phyloP scores from a whole-genome alignment of 2,113 vertebrate species.

The Cyrtonyx montezumae region DNA sequence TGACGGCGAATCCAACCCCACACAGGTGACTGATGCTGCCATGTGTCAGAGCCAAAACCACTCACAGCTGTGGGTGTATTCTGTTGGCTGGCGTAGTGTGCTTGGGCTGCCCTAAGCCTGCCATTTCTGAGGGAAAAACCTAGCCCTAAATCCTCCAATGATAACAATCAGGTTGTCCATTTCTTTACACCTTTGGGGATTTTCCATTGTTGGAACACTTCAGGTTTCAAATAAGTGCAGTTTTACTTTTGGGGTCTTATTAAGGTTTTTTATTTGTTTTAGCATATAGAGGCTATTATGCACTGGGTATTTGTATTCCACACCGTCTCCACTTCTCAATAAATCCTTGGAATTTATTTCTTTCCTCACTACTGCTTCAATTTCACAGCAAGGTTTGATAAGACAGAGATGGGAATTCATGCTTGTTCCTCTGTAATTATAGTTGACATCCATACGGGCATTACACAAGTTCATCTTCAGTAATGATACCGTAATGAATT shows the following conservation, averaged over 20 bases:
- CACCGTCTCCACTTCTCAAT: neutral
- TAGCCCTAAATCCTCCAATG: neutral
- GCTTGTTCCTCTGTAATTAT: constrained; percentile 32
- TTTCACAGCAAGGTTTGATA: constrained; percentile 28
- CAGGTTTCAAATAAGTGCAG: neutral
- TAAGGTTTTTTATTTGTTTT: neutral
- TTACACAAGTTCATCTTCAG: constrained; percentile 39
- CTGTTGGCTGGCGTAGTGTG: too few species aligned
- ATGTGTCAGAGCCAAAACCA: neutral
- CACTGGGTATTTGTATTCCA: neutral
- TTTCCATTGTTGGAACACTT: neutral
- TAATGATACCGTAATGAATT: constrained; percentile 43
- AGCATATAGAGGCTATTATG: neutral
- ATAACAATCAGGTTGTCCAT: neutral
- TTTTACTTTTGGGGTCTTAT: neutral
- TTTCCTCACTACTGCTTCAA: constrained; percentile 12
- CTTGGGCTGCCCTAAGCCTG: neutral
- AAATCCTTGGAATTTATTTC: neutral
- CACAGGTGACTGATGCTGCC: neutral
- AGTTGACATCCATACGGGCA: neutral
- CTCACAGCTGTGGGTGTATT: neutral
- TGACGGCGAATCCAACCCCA: too few species aligned
- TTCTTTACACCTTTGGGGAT: neutral
- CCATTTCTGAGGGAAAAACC: too few species aligned
- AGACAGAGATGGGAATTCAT: constrained; percentile 34